These are phyloP conservation scores for Drosophila orosa DNA, from an alignment of 1,140 invertebrate genomes.

Conservation along the genomic window DNA sequence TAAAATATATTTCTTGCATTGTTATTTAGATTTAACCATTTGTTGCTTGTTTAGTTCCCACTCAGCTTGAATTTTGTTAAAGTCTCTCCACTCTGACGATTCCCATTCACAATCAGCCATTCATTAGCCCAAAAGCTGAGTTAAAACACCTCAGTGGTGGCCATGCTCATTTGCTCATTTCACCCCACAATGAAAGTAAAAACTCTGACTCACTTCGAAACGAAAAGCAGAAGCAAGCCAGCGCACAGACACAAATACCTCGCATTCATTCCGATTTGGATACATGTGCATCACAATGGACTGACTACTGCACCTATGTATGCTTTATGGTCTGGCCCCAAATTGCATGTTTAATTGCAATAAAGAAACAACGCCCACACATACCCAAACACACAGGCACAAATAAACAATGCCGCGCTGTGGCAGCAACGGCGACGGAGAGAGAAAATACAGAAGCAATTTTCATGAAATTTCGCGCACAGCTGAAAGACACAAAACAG, in stretches of 20 bases:
- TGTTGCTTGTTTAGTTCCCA: background rate
- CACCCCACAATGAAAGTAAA: constrained; percentile 39
- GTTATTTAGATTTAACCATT: background rate
- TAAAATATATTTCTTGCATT: constrained; percentile 1
- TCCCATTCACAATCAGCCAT: constrained; percentile 15
- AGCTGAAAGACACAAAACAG: constrained; percentile 76
- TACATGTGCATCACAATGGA: constrained; percentile 47
- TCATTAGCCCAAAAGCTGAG: constrained; percentile 17
- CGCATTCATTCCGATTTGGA: constrained; percentile 31
- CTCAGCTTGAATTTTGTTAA: background rate
- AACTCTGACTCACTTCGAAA: constrained; percentile 30
- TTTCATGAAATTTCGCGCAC: constrained; percentile 71
- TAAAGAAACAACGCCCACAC: constrained; percentile 68
- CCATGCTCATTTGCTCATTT: constrained; percentile 5
- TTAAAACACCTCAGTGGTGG: background rate
- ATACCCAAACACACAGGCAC: constrained; percentile 21
- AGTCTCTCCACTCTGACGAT: background rate
- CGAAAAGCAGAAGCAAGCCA: constrained; percentile 9
- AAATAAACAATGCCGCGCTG: constrained; percentile 27
- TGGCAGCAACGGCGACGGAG: constrained; percentile 4
- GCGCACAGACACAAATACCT: constrained; percentile 7
- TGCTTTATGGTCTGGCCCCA: constrained; percentile 73
- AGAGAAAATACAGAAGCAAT: constrained; percentile 56
- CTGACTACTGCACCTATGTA: constrained; percentile 56
- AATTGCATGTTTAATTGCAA: constrained; percentile 81